Evolutionary conservation across 2,797 vertebrate genomes (phyloP), one percentile per base, ranked within the genome.

Genomic region (Protosalanx chinensis): DNA sequence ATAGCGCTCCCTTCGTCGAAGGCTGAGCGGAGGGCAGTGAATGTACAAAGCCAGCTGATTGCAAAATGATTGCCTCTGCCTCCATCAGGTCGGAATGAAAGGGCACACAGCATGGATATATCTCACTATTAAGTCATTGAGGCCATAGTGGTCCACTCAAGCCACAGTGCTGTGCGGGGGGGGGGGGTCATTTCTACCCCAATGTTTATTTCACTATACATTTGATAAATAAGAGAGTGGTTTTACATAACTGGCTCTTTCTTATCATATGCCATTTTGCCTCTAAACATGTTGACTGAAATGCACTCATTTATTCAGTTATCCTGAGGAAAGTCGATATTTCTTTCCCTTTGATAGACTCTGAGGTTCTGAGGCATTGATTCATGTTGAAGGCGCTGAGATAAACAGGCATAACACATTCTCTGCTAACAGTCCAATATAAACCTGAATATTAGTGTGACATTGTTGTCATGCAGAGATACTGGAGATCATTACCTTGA

Each of bases 131-230:
- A 77, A 84, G 76, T 82, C 76, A 81, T 87, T 84, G 74, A 72
- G 71, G 76, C 79, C 37, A 16, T 68, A 67, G 77, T 79, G 77
- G 77, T 85, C 71, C 77, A 77, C 84, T 85, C 81, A 71, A 59
- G 64, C 27, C 71, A 70, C 77, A 72, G 76, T 35, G 33, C 33
- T 35, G 6, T 35, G 33, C 32, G 65, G 59, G 80, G 75, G 64
- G 73, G 66, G 74, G 57, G 75, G 81, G 79, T 82, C 83, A 82
- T 84, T 85, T 78, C 76, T 74, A 82, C 72, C 82, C 68, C 6
- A 58, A 35, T 64, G 30, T 64, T 29, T 20, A 64, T 72, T 16
- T 67, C 57, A 77, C 79, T 77, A 71, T 57, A 69, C 71, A 70
- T 78, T 32, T 63, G 13, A 32, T 32, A 32, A 16, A 32, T 63